These are phyloP conservation scores for Channallabes apus DNA, from an alignment of 2,797 vertebrate species.

Conservation along the genomic window DNA sequence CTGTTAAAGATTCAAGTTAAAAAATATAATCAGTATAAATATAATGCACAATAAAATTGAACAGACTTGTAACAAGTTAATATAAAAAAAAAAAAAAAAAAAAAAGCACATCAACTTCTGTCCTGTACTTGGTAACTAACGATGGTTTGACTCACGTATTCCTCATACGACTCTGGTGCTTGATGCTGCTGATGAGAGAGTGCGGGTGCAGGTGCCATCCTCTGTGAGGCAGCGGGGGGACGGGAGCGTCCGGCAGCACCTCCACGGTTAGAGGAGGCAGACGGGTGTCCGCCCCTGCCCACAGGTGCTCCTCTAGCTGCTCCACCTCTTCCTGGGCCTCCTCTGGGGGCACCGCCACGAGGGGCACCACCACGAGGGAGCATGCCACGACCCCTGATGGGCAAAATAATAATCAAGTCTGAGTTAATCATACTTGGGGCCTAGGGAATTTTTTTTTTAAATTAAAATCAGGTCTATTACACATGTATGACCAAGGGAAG, in stretches of 20 bases:
- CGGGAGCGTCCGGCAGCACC: slow-evolving; percentile 82
- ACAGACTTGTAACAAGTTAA: too few relatives aligned
- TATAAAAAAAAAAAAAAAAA: too few relatives aligned
- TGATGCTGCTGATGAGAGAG: slow-evolving; percentile 78
- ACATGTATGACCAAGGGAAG: background rate
- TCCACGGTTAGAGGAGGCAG: slow-evolving; percentile 77
- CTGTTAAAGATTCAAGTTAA: too few relatives aligned
- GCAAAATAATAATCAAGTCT: background rate
- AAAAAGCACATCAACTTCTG: too few relatives aligned
- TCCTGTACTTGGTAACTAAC: too few relatives aligned
- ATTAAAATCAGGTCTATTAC: background rate
- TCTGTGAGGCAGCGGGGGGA: slow-evolving; percentile 79
- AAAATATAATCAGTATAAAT: too few relatives aligned
- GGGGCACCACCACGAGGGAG: slow-evolving; percentile 84
- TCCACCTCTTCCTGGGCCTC: slow-evolving; percentile 82
- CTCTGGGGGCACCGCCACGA: slow-evolving; percentile 85
- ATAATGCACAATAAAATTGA: too few relatives aligned
- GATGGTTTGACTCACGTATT: slow-evolving; percentile 81
- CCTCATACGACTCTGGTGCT: slow-evolving; percentile 85
- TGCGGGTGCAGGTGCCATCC: slow-evolving; percentile 79
- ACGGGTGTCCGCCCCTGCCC: slow-evolving; percentile 79
- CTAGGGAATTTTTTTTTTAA: background rate
- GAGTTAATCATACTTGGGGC: background rate
- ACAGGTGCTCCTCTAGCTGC: slow-evolving; percentile 81
- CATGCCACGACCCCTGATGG: slow-evolving; percentile 85